Conservation (phyloP, 2,113 vertebrate species). For the Tautogolabrus adspersus region DNA sequence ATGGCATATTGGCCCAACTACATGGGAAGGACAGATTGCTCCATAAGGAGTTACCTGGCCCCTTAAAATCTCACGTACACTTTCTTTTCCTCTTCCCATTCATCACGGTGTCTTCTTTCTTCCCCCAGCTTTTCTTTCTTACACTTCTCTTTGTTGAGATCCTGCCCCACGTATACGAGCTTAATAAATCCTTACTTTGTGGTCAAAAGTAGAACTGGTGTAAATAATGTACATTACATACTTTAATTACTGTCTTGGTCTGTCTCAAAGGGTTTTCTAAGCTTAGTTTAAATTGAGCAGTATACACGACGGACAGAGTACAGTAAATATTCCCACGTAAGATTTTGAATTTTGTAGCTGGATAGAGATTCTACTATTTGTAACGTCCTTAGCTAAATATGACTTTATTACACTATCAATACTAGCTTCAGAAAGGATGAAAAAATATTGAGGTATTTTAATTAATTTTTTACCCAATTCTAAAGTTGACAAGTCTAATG, state of each 20-base stretch:
- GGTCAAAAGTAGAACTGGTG: no score
- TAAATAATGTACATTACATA: no score
- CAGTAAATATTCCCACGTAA: no score
- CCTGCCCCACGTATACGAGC: no score
- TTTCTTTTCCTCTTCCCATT: conserved; percentile 43
- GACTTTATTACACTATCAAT: not conserved
- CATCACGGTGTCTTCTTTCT: conserved; percentile 6
- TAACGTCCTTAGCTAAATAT: not conserved
- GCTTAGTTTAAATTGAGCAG: not conserved
- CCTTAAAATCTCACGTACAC: conserved; percentile 62
- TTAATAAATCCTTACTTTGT: no score
- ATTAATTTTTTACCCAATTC: not conserved
- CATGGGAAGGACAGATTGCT: conserved; percentile 76
- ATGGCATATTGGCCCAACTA: conserved; percentile 75
- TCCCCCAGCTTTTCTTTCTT: not conserved
- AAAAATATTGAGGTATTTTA: conserved; percentile 2
- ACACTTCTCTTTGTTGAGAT: no score
- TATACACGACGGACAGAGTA: no score
- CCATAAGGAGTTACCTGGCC: conserved; percentile 77
- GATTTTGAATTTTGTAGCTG: no score
- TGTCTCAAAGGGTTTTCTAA: not conserved
- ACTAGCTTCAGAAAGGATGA: not conserved
- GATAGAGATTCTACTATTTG: no score
- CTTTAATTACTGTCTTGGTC: conserved; percentile 20
- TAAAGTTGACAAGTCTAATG: not conserved